A percentile compares a stretch with the other conserved stretches of the same genome.
These are phyloP conservation scores for Agrilus mali DNA, from an alignment of 2,888 invertebrate species.

Conservation along the genomic window DNA sequence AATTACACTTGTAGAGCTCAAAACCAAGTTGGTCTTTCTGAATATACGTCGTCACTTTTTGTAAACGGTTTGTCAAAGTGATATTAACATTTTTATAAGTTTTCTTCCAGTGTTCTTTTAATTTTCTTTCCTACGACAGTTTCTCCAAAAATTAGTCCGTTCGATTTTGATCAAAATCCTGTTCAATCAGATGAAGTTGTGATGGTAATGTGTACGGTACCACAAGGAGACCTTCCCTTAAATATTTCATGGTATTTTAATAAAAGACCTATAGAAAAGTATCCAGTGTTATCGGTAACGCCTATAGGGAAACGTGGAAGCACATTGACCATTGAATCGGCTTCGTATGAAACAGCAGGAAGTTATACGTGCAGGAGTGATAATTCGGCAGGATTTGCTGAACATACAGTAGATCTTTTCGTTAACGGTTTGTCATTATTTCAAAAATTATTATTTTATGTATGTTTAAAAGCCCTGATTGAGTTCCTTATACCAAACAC, in stretches of 20 bases:
- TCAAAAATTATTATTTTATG: not conserved
- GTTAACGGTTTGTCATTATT: conserved; percentile 18
- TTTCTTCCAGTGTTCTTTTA: not conserved
- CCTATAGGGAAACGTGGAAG: conserved; percentile 50
- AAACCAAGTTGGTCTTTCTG: conserved; percentile 52
- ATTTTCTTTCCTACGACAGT: conserved; percentile 36
- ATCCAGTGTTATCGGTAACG: conserved; percentile 41
- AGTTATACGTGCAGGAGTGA: conserved; percentile 49
- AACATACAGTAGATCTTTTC: conserved; percentile 37
- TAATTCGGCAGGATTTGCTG: conserved; percentile 44
- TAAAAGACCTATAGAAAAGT: conserved; percentile 33
- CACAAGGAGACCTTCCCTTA: conserved; percentile 66
- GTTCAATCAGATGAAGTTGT: conserved; percentile 30
- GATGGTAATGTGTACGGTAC: conserved; percentile 45
- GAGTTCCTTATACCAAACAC: not conserved
- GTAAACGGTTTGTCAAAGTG: conserved; percentile 47
- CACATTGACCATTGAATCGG: conserved; percentile 49
- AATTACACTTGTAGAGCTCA: conserved; percentile 58
- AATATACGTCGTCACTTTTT: conserved; percentile 53
- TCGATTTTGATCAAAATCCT: conserved; percentile 61
- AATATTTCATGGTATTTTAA: conserved; percentile 59
- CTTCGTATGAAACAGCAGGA: conserved; percentile 46
- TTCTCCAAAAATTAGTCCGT: conserved; percentile 65
- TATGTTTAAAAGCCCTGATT: not conserved
- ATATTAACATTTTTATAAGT: not conserved